Percentiles rank a stretch among this genome's conserved stretches.
Conservation (phyloP, 2,888 invertebrate species). For the Ctena decussata region DNA sequence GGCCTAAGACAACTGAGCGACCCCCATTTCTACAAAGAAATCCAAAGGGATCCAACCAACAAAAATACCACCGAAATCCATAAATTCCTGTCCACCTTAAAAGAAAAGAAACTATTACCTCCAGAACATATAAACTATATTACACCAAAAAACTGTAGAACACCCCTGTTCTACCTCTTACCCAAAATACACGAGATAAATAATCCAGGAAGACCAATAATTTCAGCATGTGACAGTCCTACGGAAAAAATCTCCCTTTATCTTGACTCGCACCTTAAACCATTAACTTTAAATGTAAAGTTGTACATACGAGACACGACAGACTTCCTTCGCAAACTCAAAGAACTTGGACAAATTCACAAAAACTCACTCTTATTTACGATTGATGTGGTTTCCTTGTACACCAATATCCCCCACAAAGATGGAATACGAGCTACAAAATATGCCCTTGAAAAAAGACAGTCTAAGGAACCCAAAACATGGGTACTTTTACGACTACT, state of each 20-base stretch:
- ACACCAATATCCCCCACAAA: not conserved
- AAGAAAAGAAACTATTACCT: no score
- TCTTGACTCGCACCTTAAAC: not conserved
- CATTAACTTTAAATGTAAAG: not conserved
- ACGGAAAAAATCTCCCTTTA: not conserved
- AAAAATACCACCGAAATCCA: no score
- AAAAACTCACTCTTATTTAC: not conserved
- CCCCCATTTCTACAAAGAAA: no score
- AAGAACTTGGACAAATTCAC: not conserved
- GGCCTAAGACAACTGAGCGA: no score
- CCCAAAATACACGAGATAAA: conserved; percentile 21
- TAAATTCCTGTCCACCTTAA: no score
- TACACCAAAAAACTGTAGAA: conserved; percentile 15
- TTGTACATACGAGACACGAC: not conserved
- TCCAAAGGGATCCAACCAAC: no score
- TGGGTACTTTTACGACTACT: conserved; percentile 7
- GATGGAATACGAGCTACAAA: not conserved
- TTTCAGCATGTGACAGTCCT: no score
- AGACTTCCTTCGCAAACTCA: not conserved
- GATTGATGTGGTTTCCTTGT: not conserved
- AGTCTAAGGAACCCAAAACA: not conserved
- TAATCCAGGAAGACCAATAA: no score
- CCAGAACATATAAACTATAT: not conserved
- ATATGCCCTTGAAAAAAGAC: not conserved
- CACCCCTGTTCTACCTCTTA: conserved; percentile 19